Evolutionary conservation across 2,797 vertebrate genomes (phyloP).

Genomic region (Paedocypris micromegethes): DNA sequence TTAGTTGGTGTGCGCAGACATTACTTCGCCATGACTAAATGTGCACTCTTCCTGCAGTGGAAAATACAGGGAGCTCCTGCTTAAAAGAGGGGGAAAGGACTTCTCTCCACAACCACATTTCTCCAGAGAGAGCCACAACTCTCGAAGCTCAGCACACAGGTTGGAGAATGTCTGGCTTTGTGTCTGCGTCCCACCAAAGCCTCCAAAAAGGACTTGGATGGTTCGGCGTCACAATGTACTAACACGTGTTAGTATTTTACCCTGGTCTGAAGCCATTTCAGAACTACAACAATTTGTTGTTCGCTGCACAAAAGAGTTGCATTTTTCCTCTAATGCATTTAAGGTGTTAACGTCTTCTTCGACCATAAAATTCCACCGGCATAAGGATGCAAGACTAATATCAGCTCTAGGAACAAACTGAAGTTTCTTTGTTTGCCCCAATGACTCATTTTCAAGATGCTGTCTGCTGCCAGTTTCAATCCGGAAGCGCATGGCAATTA

Average conservation of each 20-base stretch:
- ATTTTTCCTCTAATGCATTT: neutral
- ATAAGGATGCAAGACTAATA: slow-evolving; percentile 28
- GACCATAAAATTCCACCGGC: slow-evolving; percentile 10
- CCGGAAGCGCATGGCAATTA: slow-evolving; percentile 99
- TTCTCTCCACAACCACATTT: slow-evolving; percentile 67
- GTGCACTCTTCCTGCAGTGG: slow-evolving; percentile 84
- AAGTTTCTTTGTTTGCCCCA: slow-evolving; percentile 91
- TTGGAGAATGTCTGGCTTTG: slow-evolving; percentile 1
- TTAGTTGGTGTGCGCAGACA: slow-evolving; percentile 85
- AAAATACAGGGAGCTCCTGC: slow-evolving; percentile 79
- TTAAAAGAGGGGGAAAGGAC: slow-evolving; percentile 22
- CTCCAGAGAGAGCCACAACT: slow-evolving; percentile 53
- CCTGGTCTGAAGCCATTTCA: no score
- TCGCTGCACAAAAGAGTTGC: no score
- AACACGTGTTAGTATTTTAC: no score
- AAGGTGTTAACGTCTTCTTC: neutral
- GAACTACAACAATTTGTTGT: no score
- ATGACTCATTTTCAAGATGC: slow-evolving; percentile 99
- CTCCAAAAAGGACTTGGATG: neutral
- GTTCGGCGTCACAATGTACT: no score
- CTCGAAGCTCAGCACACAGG: slow-evolving; percentile 22
- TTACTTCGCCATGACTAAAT: slow-evolving; percentile 89
- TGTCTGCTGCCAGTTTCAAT: slow-evolving; percentile 98
- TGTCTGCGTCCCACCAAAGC: neutral
- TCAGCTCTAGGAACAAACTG: slow-evolving; percentile 52